These are phyloP conservation scores for Anthopleura xanthogrammica DNA, from an alignment of 92 coral and sea anemone species.

Conservation along the genomic window DNA sequence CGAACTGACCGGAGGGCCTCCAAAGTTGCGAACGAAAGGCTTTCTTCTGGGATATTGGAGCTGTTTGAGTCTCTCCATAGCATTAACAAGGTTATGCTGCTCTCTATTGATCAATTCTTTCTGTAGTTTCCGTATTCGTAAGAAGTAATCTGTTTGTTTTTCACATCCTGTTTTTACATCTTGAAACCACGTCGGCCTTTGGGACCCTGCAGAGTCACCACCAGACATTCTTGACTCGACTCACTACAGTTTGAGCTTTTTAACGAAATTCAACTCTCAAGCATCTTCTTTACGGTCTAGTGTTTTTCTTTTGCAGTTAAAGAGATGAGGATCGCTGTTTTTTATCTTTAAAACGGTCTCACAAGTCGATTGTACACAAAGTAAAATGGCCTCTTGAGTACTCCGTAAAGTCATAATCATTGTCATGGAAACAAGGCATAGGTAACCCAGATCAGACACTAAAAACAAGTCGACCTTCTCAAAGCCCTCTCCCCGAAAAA, in stretches of 20 bases:
- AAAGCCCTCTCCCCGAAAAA: no score
- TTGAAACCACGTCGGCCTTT: slow-evolving; percentile 83
- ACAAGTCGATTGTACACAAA: slow-evolving; percentile 9
- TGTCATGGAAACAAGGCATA: slow-evolving; percentile 1
- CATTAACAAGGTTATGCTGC: slow-evolving; percentile 87
- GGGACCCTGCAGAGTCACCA: slow-evolving; percentile 10
- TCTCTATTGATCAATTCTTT: slow-evolving; percentile 82
- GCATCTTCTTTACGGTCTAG: background rate
- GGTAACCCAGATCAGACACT: background rate
- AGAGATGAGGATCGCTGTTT: background rate
- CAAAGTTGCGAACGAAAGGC: slow-evolving; percentile 60
- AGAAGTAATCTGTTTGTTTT: slow-evolving; percentile 86
- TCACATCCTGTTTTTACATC: slow-evolving; percentile 78
- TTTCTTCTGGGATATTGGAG: slow-evolving; percentile 76
- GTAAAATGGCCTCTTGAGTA: slow-evolving; percentile 29
- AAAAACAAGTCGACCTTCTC: background rate
- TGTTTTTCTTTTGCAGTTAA: background rate
- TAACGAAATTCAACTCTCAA: background rate
- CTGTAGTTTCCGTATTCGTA: slow-evolving; percentile 80
- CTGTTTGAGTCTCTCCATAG: slow-evolving; percentile 92
- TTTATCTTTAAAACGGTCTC: background rate
- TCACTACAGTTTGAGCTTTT: background rate
- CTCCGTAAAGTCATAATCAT: background rate
- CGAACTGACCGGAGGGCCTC: slow-evolving; percentile 4
- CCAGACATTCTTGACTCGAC: slow-evolving; percentile 28